Evolutionary conservation across 2,797 vertebrate genomes (phyloP).

Genomic region (Chelidonichthys spinosus): DNA sequence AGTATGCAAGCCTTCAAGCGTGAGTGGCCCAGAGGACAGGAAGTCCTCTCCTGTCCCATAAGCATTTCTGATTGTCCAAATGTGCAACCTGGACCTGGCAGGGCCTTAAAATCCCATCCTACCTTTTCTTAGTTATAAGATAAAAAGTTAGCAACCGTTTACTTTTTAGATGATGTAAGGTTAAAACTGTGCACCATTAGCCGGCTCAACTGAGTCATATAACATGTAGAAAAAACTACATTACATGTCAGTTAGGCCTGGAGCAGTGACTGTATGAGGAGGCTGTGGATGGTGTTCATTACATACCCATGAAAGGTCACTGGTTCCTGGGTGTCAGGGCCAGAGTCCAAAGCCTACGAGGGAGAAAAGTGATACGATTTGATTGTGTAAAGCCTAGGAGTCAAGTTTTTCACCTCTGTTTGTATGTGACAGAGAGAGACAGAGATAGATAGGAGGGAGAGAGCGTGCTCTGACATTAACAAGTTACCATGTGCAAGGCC

Average conservation of each 20-base stretch:
- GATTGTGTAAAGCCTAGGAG: conserved; percentile 61
- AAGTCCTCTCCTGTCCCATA: conserved; percentile 37
- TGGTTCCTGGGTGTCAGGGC: conserved; percentile 52
- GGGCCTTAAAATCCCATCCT: background rate
- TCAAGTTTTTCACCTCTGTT: conserved; percentile 52
- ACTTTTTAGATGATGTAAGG: background rate
- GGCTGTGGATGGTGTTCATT: conserved; percentile 52
- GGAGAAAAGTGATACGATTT: conserved; percentile 50
- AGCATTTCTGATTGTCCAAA: conserved; percentile 22
- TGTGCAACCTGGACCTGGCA: conserved; percentile 4
- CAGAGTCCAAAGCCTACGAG: conserved; percentile 44
- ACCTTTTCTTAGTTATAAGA: background rate
- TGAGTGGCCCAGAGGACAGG: conserved; percentile 31
- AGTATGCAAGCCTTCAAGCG: conserved; percentile 40
- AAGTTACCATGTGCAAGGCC: conserved; percentile 68
- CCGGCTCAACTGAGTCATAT: conserved; percentile 19
- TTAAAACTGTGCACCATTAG: conserved; percentile 8
- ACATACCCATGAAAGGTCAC: conserved; percentile 67
- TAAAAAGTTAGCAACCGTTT: background rate
- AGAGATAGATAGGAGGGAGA: conserved; percentile 25
- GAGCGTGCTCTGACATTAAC: conserved; percentile 66
- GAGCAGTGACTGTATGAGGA: conserved; percentile 46
- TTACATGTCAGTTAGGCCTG: conserved; percentile 43
- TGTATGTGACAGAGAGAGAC: conserved; percentile 43
- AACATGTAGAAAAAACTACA: conserved; percentile 43